Percentiles rank a stretch among this genome's conserved stretches.
These are phyloP conservation scores for Ophioninae sp. DNA, from an alignment of 2,888 invertebrate genomes.

Conservation along the genomic window DNA sequence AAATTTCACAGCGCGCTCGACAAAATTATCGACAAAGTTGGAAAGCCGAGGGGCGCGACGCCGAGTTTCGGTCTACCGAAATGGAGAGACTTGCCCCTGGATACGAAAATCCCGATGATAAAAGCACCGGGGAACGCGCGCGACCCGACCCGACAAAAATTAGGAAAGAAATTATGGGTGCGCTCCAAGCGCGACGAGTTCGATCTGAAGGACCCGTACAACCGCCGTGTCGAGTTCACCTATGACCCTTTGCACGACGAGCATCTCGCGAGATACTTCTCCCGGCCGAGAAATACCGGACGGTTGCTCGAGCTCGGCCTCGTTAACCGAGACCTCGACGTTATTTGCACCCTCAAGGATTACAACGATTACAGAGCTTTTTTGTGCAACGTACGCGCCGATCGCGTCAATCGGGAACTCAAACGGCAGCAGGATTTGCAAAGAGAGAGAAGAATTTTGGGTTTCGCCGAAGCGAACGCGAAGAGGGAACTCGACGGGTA, in stretches of 20 bases:
- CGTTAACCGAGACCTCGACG: conserved; percentile 78
- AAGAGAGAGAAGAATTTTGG: conserved; percentile 65
- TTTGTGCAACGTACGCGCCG: conserved; percentile 73
- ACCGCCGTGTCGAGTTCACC: conserved; percentile 69
- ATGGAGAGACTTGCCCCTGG: conserved; percentile 80
- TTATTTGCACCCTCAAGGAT: conserved; percentile 80
- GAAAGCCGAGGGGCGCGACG: conserved; percentile 74
- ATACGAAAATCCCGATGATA: conserved; percentile 81
- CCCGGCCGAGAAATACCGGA: conserved; percentile 58
- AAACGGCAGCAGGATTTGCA: conserved; percentile 53
- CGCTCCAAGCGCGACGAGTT: conserved; percentile 68
- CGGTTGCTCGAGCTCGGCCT: conserved; percentile 73
- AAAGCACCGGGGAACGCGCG: conserved; percentile 78
- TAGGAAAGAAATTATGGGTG: conserved; percentile 75
- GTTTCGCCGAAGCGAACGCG: conserved; percentile 67
- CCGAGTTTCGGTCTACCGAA: conserved; percentile 79
- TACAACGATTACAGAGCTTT: conserved; percentile 81
- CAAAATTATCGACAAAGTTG: conserved; percentile 70
- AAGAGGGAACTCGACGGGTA: conserved; percentile 69
- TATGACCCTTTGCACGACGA: conserved; percentile 78
- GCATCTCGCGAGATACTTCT: conserved; percentile 72
- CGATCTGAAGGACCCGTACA: conserved; percentile 75
- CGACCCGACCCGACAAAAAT: conserved; percentile 78
- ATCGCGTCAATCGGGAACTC: conserved; percentile 71
- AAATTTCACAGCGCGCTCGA: conserved; percentile 69